Evolutionary conservation across 2,797 vertebrate genomes (phyloP), one percentile per base, ranked within the genome.

Genomic region (Rhodeus uyekii): DNA sequence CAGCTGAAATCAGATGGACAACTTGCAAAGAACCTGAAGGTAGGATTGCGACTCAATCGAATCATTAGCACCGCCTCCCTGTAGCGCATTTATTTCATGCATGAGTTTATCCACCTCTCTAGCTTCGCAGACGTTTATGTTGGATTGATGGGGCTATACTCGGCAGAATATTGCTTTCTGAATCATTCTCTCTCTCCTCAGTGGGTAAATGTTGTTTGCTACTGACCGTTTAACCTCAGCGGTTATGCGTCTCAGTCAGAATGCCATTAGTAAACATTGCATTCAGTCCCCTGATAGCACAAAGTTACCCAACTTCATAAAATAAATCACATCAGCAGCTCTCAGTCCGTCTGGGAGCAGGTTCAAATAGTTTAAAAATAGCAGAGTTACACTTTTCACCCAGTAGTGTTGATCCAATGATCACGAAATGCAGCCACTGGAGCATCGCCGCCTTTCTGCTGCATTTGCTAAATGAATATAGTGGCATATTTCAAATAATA

Each of bases 1-100:
- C 22, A 14, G 84, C 90, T 96, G 95, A 95, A 95, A 89, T 93
- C 90, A 85, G 90, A 92, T 89, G 94, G 94, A 91, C 95, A 96
- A 88, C 95, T 95, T 90, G 96, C 95, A 92, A 97, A 94, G 92
- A 97, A 93, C 93, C 92, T 93, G n/a, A 97, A 96, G 96, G 97
- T 98, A 95, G 87, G 91, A 6, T 12, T 24, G 19, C 36, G 78
- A 53, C 39, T 81, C 3, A 73, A 72, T 72, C n/a, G 4, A 71
- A 42, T 72, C 24, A 60, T 80, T 36, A 19, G 72, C 61, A 48
- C 42, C 19, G 13, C n/a, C 50, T 74, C 14, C 34, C 48, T 27
- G 14, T 16, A 10, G 12, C 55, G 71, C 34, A 27, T 38, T 74
- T 34, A 6, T 58, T 55, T 74, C n/a, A 55, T 32, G 61, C 5